phyloP scores from a whole-genome alignment of 1,140 invertebrate genomes.

The Cryptotermes secundus region DNA sequence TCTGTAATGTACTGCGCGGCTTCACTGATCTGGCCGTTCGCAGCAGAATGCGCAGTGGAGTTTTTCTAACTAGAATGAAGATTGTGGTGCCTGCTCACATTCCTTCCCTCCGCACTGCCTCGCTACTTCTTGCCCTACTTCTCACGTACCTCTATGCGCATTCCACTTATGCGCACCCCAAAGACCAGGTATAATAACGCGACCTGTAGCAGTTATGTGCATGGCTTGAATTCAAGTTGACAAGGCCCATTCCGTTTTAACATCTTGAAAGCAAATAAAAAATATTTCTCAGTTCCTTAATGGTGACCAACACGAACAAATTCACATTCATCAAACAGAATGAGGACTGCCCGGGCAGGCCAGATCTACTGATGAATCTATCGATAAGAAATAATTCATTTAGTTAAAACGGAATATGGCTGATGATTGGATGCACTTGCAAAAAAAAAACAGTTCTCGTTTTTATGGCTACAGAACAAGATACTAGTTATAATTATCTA shows the following conservation, averaged over 20 bases:
- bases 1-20: too few relatives aligned
- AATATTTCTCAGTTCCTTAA: background rate
- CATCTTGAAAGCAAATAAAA: background rate
- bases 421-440: background rate
- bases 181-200: too few relatives aligned
- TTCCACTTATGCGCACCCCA: too few relatives aligned
- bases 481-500: background rate
- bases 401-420: background rate
- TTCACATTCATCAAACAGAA: background rate
- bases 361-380: background rate
- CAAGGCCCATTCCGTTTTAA: background rate
- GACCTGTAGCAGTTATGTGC: too few relatives aligned
- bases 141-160: too few relatives aligned
- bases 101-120: too few relatives aligned
- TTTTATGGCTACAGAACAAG: background rate
- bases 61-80: too few relatives aligned
- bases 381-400: slow-evolving; percentile 11
- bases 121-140: too few relatives aligned
- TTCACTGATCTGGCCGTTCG: too few relatives aligned
- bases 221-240: background rate
- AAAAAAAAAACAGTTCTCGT: background rate
- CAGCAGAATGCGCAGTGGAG: too few relatives aligned
- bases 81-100: too few relatives aligned
- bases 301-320: background rate
- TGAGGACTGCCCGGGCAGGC: background rate